Percentiles rank a stretch among this genome's conserved stretches.
phyloP scores from a whole-genome alignment of 2,888 invertebrate genomes.

The Junonia oenone region DNA sequence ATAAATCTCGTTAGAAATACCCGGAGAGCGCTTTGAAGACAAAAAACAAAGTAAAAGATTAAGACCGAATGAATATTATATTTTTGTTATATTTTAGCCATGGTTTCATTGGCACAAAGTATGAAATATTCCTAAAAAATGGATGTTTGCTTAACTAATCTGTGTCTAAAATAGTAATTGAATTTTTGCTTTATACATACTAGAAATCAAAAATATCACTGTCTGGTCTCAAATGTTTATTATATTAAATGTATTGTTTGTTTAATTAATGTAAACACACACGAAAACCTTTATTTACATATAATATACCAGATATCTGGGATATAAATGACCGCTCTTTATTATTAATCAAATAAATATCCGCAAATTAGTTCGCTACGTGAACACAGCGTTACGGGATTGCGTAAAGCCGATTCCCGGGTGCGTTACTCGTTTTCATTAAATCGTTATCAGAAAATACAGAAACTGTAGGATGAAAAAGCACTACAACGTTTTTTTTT shows the following conservation, averaged over 20 bases:
- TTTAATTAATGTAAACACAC: no score
- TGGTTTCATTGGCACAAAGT: neutral
- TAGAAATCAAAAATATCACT: no score
- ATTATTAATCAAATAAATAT: neutral
- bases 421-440: neutral
- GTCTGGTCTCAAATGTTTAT: no score
- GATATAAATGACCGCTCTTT: neutral
- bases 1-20: no score
- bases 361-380: neutral
- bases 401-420: neutral
- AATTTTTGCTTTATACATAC: no score
- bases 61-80: neutral
- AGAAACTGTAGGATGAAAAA: neutral
- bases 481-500: no score
- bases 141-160: no score
- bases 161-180: no score
- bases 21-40: no score
- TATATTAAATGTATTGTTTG: no score
- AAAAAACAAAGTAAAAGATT: conserved; percentile 11
- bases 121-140: neutral
- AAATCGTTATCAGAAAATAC: neutral
- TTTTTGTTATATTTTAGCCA: neutral
- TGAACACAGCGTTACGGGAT: neutral
- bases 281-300: neutral
- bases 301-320: neutral